Evolutionary conservation across 2,797 vertebrate genomes (phyloP), one percentile per base, ranked within the genome.

Genomic region (Sebastes iracundus): DNA sequence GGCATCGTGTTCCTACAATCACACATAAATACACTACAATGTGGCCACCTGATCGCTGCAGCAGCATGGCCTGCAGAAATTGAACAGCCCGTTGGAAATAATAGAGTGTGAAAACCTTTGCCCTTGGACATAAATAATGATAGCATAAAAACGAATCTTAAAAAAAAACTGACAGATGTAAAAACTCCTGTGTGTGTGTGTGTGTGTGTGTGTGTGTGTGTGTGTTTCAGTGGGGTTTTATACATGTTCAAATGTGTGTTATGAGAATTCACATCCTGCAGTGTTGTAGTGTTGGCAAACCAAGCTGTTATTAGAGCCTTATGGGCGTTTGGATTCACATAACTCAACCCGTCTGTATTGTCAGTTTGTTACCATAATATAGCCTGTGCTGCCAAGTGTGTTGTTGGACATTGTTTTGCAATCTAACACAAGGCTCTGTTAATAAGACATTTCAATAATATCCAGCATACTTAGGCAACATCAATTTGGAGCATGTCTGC

Each of bases 1-100:
- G 89, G 86, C 90, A 55, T 79, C 86, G 56, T 93, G 93, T 93
- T 91, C 83, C 81, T 82, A 90, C 92, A 88, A 90, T 87, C 79
- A 35, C 88, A 90, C 79, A 78, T 85, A 85, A 90, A 88, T 83
- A 82, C 80, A 33, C 58, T 46, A 70, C 78, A 85, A 81, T 69
- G 81, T 9, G 72, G 69, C 72, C 90, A 84, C 87, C 89, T 86
- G 84, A 91, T 86, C 67, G 42, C 89, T 1, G 72, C 79, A 3
- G 52, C 23, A 7, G 61, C 85, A 30, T 74, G 18, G 72, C 79
- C 59, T 4, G 82, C 82, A 74, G 80, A 87, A 87, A 87, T 67
- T 69, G 82, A 89, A 87, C 88, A 84, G 87, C 76, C 80, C 79
- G 80, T 82, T 20, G 49, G 65, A 87, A 89, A 91, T 85, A 90